These are phyloP conservation scores for Ptilorrhoa leucosticta DNA, from an alignment of 2,113 vertebrate genomes.

Conservation along the genomic window DNA sequence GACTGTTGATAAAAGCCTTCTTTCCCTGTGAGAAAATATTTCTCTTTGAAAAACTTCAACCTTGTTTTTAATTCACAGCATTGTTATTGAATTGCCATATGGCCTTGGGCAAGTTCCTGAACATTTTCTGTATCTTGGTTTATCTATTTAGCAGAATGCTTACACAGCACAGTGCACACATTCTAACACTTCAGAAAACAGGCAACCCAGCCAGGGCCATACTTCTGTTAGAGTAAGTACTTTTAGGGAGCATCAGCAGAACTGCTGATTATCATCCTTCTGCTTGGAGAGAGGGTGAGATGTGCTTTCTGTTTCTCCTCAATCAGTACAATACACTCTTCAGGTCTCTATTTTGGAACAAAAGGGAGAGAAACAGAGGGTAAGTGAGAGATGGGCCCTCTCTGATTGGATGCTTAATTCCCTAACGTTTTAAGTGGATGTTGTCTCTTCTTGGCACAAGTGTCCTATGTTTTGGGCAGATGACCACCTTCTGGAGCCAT, in stretches of 20 bases:
- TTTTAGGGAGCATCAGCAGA: not conserved
- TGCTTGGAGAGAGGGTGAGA: not conserved
- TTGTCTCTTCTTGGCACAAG: not conserved
- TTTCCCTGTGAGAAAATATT: not conserved
- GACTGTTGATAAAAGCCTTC: not conserved
- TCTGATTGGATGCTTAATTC: not conserved
- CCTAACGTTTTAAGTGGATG: not conserved
- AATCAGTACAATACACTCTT: not conserved
- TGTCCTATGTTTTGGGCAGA: not conserved
- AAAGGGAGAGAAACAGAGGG: not conserved
- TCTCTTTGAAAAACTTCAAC: not conserved
- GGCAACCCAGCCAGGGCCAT: not conserved
- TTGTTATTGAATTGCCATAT: slow-evolving; percentile 28
- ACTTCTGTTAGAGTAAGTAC: not conserved
- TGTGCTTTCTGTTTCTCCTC: not conserved
- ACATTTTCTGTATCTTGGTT: not conserved
- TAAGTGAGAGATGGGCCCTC: not conserved
- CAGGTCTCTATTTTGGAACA: not conserved
- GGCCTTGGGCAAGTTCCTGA: not conserved
- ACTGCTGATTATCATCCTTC: not conserved
- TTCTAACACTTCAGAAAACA: not conserved
- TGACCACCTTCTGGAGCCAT: not conserved
- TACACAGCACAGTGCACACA: not conserved
- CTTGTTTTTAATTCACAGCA: slow-evolving; percentile 14
- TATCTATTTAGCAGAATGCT: not conserved